Evolutionary conservation across 2,888 invertebrate species (phyloP).

Genomic region (Orchesella flavescens): DNA sequence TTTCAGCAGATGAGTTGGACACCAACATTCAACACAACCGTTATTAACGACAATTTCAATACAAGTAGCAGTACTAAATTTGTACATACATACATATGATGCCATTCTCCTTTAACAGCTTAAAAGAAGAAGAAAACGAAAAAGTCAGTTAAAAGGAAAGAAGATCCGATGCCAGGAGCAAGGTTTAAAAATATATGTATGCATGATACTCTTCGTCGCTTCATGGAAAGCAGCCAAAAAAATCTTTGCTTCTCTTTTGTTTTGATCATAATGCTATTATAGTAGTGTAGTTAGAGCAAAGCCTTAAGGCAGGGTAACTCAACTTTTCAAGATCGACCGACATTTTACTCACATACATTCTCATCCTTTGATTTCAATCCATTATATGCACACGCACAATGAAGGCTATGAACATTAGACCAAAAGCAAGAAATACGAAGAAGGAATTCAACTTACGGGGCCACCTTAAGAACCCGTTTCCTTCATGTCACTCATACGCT

Average conservation of each 20-base stretch:
- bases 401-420: neutral
- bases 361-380: neutral
- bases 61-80: neutral
- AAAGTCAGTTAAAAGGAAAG: neutral
- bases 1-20: neutral
- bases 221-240: constrained; percentile 37
- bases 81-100: too few species aligned
- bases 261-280: neutral
- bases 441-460: constrained; percentile 31
- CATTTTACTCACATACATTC: constrained; percentile 27
- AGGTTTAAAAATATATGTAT: constrained; percentile 25
- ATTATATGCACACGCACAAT: constrained; percentile 12
- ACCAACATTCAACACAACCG: neutral
- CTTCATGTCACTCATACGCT: constrained; percentile 23
- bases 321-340: constrained; percentile 30
- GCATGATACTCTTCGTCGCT: too few species aligned
- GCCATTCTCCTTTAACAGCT: too few species aligned
- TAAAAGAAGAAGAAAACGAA: neutral
- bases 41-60: neutral
- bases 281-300: neutral
- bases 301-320: constrained; percentile 28
- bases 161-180: constrained; percentile 46
- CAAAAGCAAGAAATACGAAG: constrained; percentile 1
- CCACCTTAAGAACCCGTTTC: constrained; percentile 29
- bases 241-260: neutral